These are phyloP conservation scores for Arrhopalites spinosus DNA, from an alignment of 2,888 invertebrate species.

Conservation along the genomic window DNA sequence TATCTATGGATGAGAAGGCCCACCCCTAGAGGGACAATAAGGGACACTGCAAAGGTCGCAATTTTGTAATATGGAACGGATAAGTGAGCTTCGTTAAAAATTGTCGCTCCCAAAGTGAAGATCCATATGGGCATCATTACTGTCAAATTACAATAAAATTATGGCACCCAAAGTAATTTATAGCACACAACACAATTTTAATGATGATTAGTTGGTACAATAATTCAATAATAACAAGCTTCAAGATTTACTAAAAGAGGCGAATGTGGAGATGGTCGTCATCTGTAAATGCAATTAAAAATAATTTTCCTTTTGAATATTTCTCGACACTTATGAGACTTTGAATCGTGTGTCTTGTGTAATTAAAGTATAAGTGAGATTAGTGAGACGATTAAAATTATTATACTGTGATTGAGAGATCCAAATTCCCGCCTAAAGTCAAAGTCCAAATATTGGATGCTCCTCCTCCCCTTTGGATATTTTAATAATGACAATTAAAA, in stretches of 20 bases:
- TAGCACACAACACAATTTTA: too few species aligned
- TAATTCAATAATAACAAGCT: too few species aligned
- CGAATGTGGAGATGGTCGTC: slow-evolving; percentile 88
- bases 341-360: too few species aligned
- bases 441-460: slow-evolving; percentile 97
- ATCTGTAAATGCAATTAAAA: slow-evolving; percentile 62
- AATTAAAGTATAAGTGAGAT: too few species aligned
- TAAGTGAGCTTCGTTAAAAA: slow-evolving; percentile 74
- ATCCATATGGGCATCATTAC: slow-evolving; percentile 90
- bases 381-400: too few species aligned
- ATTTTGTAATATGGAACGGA: slow-evolving; percentile 80
- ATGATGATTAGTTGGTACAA: too few species aligned
- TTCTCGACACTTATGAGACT: too few species aligned
- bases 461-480: slow-evolving; percentile 71
- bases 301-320: too few species aligned
- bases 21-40: slow-evolving; percentile 77
- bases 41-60: slow-evolving; percentile 72
- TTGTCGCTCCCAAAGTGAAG: slow-evolving; percentile 78
- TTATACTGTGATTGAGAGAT: slow-evolving; percentile 78
- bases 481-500: too few species aligned
- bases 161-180: too few species aligned
- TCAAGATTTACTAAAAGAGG: slow-evolving; percentile 80
- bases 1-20: slow-evolving; percentile 71
- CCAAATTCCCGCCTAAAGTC: slow-evolving; percentile 87
- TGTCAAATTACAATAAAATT: slow-evolving; percentile 60